Evolutionary conservation across 2,797 vertebrate species (phyloP), one percentile per base, ranked within the genome.

Genomic region (Xiphorhynchus erythropygius): DNA sequence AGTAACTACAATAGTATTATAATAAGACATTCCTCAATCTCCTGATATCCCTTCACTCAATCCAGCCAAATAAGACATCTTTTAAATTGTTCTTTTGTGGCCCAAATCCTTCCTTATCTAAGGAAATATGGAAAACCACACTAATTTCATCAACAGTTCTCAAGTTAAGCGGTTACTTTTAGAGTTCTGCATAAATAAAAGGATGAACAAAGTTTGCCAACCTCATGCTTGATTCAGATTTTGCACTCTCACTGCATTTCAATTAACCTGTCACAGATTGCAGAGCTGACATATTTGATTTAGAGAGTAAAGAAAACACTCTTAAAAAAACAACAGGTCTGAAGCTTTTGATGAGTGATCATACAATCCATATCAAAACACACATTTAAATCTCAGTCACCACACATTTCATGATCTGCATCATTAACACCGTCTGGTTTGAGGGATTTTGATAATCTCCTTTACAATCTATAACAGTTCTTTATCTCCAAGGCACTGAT

Each of bases 211-310:
- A 92, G 82, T 96, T 95, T 89, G 73, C 35, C 89, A 93, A 7
- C 83, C 77, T 92, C 89, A 63, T 37, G 52, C 87, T 86, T 35
- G 71, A 80, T 89, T 93, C 93, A 83, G 62, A 69, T 93, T 91
- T 85, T 91, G 44, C 39, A 76, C 73, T 94, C 81, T 87, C 70
- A 24, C 87, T 85, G 84, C 89, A 96, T 95, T 87, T 94, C 82
- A 93, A 95, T 95, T 81, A 95, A 84, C 69, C 82, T 91, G 85
- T 56, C 76, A 85, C 91, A 94, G 87, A 87, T 69, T 94, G 94
- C 53, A 67, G 23, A 91, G 73, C 68, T 96, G 92, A 93, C 87
- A 73, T 86, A 56, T 79, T 94, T 76, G 76, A 94, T 76, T 88
- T 77, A 56, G 73, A 91, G 44, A 84, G 79, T 83, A 93, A 92